These are phyloP conservation scores for Scolanthus callimorphus DNA, from an alignment of 92 coral and sea anemone species.

Conservation along the genomic window DNA sequence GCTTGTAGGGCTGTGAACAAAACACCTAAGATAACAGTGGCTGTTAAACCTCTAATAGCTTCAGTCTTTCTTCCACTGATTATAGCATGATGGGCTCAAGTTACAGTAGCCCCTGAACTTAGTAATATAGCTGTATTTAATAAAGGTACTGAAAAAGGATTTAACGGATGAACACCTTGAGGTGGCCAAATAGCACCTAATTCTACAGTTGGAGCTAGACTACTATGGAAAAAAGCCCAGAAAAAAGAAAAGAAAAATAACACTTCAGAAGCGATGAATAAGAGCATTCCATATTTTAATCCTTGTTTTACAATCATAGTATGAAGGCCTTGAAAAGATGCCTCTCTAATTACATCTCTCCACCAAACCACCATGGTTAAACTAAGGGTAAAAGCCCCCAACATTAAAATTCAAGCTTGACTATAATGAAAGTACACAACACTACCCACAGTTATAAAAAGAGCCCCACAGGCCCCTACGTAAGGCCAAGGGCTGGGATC, in stretches of 20 bases:
- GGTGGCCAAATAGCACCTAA: slow-evolving; percentile 89
- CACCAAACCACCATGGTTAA: slow-evolving; percentile 86
- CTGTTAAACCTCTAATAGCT: slow-evolving; percentile 65
- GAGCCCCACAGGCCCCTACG: slow-evolving; percentile 79
- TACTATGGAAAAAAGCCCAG: slow-evolving; percentile 92
- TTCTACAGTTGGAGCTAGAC: slow-evolving; percentile 72
- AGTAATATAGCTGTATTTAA: slow-evolving; percentile 80
- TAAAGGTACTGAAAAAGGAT: slow-evolving; percentile 83
- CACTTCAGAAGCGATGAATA: slow-evolving; percentile 84
- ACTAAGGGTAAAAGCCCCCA: slow-evolving; percentile 68
- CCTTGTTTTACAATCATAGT: slow-evolving; percentile 78
- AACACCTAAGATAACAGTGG: slow-evolving; percentile 64
- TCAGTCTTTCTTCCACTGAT: slow-evolving; percentile 66
- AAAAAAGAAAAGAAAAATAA: slow-evolving; percentile 82
- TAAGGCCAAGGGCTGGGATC: slow-evolving; percentile 93
- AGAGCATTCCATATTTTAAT: slow-evolving; percentile 77
- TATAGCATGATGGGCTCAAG: slow-evolving; percentile 87
- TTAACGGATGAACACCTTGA: slow-evolving; percentile 67
- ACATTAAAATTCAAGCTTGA: slow-evolving; percentile 56
- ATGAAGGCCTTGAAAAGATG: slow-evolving; percentile 82
- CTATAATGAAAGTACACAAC: slow-evolving; percentile 88
- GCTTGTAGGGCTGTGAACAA: slow-evolving; percentile 72
- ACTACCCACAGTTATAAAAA: slow-evolving; percentile 79
- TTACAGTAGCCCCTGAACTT: slow-evolving; percentile 83
- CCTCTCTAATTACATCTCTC: slow-evolving; percentile 83